phyloP scores from a whole-genome alignment of 2,797 vertebrate genomes.

The Labeo calbasu region DNA sequence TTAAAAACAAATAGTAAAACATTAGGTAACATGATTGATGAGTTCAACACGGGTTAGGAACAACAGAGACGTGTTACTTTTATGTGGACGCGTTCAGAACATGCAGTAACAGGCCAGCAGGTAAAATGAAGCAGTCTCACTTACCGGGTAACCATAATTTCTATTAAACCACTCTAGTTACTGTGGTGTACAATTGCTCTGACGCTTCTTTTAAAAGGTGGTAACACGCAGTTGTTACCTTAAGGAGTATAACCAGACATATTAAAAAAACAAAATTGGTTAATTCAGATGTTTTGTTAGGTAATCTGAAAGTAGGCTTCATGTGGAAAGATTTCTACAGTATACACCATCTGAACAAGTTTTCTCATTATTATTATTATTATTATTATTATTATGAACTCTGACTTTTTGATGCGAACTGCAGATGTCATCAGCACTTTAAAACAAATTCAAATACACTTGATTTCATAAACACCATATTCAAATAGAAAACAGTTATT shows the following conservation, averaged over 20 bases:
- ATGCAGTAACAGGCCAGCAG: neutral
- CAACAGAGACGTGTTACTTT: accelerated
- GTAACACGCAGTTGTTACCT: neutral
- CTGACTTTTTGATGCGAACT: neutral
- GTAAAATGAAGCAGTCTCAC: neutral
- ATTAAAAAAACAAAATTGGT: neutral
- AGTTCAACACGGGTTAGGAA: neutral
- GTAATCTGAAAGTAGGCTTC: neutral
- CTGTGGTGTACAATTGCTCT: neutral
- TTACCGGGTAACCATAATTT: neutral
- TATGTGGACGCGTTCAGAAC: neutral
- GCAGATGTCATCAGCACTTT: neutral
- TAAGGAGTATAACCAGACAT: neutral
- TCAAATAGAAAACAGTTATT: too few species aligned
- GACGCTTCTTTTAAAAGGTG: neutral
- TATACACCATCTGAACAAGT: neutral
- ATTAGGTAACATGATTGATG: neutral
- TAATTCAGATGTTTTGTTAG: neutral
- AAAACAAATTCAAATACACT: too few species aligned
- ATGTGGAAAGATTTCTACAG: neutral
- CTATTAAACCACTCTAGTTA: neutral
- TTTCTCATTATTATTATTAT: neutral
- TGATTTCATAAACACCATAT: too few species aligned
- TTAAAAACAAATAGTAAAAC: neutral
- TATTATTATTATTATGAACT: neutral